Base-by-base conservation (phyloP, 1,140 invertebrate genomes). In the Aphelinus certus region DNA sequence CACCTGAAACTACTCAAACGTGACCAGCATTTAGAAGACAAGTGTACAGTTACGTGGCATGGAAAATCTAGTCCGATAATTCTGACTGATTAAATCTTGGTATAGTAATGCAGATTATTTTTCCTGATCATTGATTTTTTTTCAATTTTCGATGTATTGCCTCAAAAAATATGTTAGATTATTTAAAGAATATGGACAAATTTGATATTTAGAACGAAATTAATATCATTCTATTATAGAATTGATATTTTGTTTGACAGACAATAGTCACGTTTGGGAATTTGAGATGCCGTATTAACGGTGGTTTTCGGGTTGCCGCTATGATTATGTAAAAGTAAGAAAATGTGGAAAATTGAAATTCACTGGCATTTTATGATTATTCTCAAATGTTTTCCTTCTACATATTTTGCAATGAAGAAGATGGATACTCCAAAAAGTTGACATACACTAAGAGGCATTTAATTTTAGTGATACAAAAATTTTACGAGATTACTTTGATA, bases 61-160 rank as follows among this genome's bases (percentile, higher is more conserved):
- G 73, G 78, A 79, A 81, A 82, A 83, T 84, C 81, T 84, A 84
- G 79, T 82, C 82, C 73, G 77, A 82, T 81, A 77, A 79, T 80
- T 81, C 77, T 80, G 79, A 82, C 77, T 80, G 77, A 80, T 76
- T 71, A 75, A 79, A 77, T 76, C 76, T 67, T 77, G 6, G 68
- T 9, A 80, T 78, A 77, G 76, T 69, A 45, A 53, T 75, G 72
- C 78, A 81, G 78, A 78, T 77, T 61, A 75, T 77, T 76, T 61
- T 76, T 66, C 73, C 66, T 66, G 58, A 77, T 26, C 55, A 68
- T 56, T 60, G 46, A 65, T 64, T 6, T 62, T 47, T 3, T 67
- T 47, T 47, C 55, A 53, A 51, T 66, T 53, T 46, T 48, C 60
- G 2, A 48, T 60, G 26, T n/a, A 64, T 47, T 7, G 10, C 46